A percentile compares a stretch with the other conserved stretches of the same genome.
phyloP scores from a whole-genome alignment of 2,113 vertebrate species.

The Larimichthys polyactis region DNA sequence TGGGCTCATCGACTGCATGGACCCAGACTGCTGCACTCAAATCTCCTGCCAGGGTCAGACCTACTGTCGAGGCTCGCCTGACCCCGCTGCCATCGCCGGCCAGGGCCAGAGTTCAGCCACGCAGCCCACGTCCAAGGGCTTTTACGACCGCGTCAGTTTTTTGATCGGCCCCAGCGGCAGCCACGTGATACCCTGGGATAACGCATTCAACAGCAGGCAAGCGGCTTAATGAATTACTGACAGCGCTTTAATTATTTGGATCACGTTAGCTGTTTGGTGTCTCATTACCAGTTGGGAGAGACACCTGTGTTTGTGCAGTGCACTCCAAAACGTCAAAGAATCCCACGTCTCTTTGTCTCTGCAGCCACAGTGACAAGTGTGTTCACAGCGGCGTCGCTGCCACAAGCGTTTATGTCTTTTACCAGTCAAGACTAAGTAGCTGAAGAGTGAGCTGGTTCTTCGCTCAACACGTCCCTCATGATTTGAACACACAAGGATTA shows the following conservation, averaged over 20 bases:
- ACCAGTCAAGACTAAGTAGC: constrained; percentile 43
- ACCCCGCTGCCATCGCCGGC: constrained; percentile 90
- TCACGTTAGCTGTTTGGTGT: constrained; percentile 57
- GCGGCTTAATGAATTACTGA: constrained; percentile 47
- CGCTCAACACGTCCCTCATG: not conserved
- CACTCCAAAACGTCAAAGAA: constrained; percentile 51
- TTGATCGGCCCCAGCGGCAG: constrained; percentile 92
- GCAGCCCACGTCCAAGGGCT: constrained; percentile 88
- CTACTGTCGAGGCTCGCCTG: constrained; percentile 93
- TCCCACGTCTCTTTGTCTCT: constrained; percentile 55
- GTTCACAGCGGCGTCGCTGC: constrained; percentile 49
- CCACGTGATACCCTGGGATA: constrained; percentile 93
- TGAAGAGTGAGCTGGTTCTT: constrained; percentile 4
- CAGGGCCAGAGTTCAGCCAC: constrained; percentile 81
- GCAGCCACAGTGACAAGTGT: constrained; percentile 61
- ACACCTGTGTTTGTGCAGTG: constrained; percentile 63
- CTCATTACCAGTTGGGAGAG: constrained; percentile 58
- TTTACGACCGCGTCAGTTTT: constrained; percentile 94
- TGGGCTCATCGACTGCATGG: constrained; percentile 96
- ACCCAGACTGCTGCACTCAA: constrained; percentile 97
- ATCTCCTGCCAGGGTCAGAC: constrained; percentile 94
- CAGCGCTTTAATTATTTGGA: constrained; percentile 62
- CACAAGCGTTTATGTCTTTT: constrained; percentile 21
- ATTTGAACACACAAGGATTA: constrained; percentile 11
- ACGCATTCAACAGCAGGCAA: constrained; percentile 96